A percentile compares a stretch with the other conserved stretches of the same genome.
These are phyloP conservation scores for Ifrita kowaldi DNA, from an alignment of 2,113 vertebrate genomes.

Conservation along the genomic window DNA sequence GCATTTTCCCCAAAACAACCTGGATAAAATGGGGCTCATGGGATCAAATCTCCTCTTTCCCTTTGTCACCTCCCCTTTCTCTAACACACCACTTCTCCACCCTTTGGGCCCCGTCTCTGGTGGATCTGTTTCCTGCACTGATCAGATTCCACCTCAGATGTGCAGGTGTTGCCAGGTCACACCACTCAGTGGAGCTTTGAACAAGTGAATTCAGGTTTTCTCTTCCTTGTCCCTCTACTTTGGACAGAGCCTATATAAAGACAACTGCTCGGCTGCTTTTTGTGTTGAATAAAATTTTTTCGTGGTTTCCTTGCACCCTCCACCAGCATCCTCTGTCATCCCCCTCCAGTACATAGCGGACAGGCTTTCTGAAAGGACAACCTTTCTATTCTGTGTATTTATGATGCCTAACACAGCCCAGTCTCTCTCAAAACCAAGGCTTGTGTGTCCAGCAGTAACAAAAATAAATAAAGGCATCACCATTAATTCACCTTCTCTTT, in stretches of 20 bases:
- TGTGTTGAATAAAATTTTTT: neutral
- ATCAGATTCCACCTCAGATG: neutral
- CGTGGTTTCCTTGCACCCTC: neutral
- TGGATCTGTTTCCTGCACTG: neutral
- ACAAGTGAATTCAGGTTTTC: neutral
- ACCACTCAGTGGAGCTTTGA: neutral
- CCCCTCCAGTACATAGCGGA: fast-evolving
- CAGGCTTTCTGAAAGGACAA: neutral
- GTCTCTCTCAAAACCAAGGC: neutral
- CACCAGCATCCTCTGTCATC: neutral
- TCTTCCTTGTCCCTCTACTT: neutral
- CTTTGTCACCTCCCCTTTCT: neutral
- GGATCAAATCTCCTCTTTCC: neutral
- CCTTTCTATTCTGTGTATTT: neutral
- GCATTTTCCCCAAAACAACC: neutral
- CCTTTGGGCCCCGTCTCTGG: neutral
- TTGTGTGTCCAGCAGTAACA: neutral
- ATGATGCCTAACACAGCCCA: neutral
- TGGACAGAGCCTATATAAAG: neutral
- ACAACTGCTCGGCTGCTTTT: neutral
- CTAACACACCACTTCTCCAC: neutral
- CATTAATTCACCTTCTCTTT: neutral
- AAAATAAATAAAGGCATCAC: conserved; percentile 17
- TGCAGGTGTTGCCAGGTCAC: neutral
- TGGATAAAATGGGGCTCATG: neutral